Evolutionary conservation across 2,888 invertebrate species (phyloP), one percentile per base, ranked within the genome.

Genomic region (Chelonus formosanus): DNA sequence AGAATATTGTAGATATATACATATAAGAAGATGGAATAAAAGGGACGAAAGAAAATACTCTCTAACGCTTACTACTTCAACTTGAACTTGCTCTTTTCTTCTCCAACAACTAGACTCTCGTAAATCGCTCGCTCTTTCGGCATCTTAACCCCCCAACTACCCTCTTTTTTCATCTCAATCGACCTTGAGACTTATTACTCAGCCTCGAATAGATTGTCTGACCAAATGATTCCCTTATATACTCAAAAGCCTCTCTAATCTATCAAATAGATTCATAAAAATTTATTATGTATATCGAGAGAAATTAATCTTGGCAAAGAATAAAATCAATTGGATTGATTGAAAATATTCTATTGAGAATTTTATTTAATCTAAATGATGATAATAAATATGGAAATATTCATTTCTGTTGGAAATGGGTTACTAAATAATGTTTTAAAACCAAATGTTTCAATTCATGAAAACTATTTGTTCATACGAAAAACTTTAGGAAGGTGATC

Each of bases 131-230:
- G 54, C 54, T 45, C 47, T 43, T 65, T 47, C 48, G 47, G 47
- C 54, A 61, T 63, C 53, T 58, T 55, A 47, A 59, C 59, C 59
- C 59, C 55, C 20, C 31, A 59, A 43, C 31, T 40, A 48, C 55
- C 64, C 45, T 20, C 52, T 48, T 53, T 43, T 68, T 44, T 59
- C 58, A 54, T 68, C 67, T 71, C 70, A 50, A 68, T 66, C 68
- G 73, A 73, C 74, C 71, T 73, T 70, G 61, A 67, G 67, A 73
- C 73, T 74, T 75, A 75, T 75, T 74, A 75, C 73, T 73, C 71
- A 73, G 72, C 71, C 64, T 68, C 69, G 63, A 70, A 64, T 69
- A 70, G 36, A 58, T 64, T 57, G 56, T 59, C 65, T 59, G 47
- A 43, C 35, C 53, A 6, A 45, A 45, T 20, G n/a, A n/a, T 6